Evolutionary conservation across 2,113 vertebrate genomes (phyloP).

Genomic region (Miniopterus natalensis): DNA sequence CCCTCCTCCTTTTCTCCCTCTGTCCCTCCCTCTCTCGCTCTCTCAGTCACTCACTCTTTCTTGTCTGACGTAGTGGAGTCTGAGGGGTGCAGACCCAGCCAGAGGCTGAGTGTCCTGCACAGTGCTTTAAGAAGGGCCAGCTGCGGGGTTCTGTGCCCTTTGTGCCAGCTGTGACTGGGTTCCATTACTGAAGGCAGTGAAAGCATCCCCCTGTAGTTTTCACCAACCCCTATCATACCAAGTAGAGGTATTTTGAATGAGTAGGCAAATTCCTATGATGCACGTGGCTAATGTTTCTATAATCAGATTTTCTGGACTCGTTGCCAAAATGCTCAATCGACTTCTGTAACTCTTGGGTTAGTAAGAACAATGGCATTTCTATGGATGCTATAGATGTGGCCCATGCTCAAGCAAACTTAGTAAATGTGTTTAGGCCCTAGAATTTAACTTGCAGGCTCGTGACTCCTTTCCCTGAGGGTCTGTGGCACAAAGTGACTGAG

Average conservation of each 20-base stretch:
- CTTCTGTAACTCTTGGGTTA: neutral
- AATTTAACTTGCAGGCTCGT: neutral
- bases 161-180: slow-evolving; percentile 13
- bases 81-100: neutral
- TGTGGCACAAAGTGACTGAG: neutral
- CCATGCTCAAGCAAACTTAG: neutral
- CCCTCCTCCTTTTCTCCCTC: neutral
- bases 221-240: neutral
- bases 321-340: neutral
- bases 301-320: neutral
- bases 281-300: neutral
- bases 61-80: neutral
- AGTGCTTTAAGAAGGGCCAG: slow-evolving; percentile 45
- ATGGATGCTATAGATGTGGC: neutral
- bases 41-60: neutral
- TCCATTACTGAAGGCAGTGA: neutral
- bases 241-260: neutral
- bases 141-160: slow-evolving; percentile 5
- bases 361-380: neutral
- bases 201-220: neutral
- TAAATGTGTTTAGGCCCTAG: neutral
- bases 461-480: neutral
- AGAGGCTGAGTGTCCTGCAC: neutral
- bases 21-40: neutral
- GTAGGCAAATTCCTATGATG: neutral